These are phyloP conservation scores for Polyommatus iphigenia DNA, from an alignment of 2,888 invertebrate species.

Conservation along the genomic window DNA sequence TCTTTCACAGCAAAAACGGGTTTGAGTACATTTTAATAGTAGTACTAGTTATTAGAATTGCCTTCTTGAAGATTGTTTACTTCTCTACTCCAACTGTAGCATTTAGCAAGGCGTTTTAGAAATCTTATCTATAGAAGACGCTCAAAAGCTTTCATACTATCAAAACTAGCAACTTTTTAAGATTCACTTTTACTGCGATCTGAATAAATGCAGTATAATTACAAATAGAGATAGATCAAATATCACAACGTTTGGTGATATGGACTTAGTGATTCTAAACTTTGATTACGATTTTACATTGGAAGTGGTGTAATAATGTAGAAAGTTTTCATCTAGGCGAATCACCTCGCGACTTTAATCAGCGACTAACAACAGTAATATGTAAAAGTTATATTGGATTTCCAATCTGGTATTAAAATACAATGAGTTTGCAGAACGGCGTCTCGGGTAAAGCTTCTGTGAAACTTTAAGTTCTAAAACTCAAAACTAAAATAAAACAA, in stretches of 20 bases:
- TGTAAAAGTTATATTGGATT: conserved; percentile 9
- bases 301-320: conserved; percentile 11
- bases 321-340: conserved; percentile 2
- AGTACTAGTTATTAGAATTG: not conserved
- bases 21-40: conserved; percentile 17
- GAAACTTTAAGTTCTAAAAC: not conserved
- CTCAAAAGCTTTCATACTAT: not conserved
- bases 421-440: not conserved
- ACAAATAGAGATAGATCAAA: not conserved
- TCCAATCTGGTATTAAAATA: not conserved
- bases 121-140: not conserved
- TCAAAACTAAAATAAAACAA: no score
- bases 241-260: not conserved
- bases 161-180: not conserved
- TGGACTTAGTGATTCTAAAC: not conserved
- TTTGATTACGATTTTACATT: not conserved
- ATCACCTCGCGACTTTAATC: not conserved
- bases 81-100: not conserved
- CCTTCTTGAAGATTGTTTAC: not conserved
- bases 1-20: conserved; percentile 5
- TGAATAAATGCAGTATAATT: not conserved
- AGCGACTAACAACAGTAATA: not conserved
- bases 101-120: not conserved
- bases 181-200: not conserved
- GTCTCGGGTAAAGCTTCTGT: not conserved